A percentile compares a stretch with the other conserved stretches of the same genome.
Evolutionary conservation across 1,140 invertebrate genomes (phyloP).

Genomic region (Adoxophyes honmai): DNA sequence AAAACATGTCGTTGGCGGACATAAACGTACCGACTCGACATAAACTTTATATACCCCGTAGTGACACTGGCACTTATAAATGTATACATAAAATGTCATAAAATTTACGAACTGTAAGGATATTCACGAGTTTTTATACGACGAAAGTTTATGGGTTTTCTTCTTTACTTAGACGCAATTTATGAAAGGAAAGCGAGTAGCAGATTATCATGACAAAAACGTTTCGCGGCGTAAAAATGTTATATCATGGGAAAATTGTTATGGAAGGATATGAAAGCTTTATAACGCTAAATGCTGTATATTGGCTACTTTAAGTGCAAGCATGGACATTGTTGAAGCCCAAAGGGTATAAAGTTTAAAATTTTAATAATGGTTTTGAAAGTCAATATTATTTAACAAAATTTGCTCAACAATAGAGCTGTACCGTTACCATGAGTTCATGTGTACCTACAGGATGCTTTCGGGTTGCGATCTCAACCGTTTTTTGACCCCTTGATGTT

Average conservation of each 20-base stretch:
- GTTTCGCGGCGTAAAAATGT: not conserved
- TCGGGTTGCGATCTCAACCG: too few relatives aligned
- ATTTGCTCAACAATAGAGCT: too few relatives aligned
- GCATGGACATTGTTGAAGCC: too few relatives aligned
- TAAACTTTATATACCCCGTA: slow-evolving; percentile 40
- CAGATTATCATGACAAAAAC: not conserved
- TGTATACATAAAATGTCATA: slow-evolving; percentile 47
- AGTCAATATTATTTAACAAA: too few relatives aligned
- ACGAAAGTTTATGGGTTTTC: slow-evolving; percentile 50
- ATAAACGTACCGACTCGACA: slow-evolving; percentile 32
- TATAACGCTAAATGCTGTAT: too few relatives aligned
- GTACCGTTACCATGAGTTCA: too few relatives aligned
- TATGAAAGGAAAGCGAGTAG: not conserved
- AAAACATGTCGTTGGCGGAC: slow-evolving; percentile 37
- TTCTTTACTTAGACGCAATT: slow-evolving; percentile 23
- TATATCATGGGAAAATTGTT: not conserved
- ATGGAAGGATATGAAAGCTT: too few relatives aligned
- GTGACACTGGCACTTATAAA: slow-evolving; percentile 34
- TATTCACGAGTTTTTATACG: slow-evolving; percentile 61
- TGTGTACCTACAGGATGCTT: too few relatives aligned
- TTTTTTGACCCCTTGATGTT: too few relatives aligned
- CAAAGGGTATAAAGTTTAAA: too few relatives aligned
- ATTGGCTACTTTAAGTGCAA: too few relatives aligned
- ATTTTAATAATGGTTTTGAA: too few relatives aligned
- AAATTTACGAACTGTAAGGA: slow-evolving; percentile 70